Conservation (phyloP, 2,797 vertebrate species). For the Gila robusta region DNA sequence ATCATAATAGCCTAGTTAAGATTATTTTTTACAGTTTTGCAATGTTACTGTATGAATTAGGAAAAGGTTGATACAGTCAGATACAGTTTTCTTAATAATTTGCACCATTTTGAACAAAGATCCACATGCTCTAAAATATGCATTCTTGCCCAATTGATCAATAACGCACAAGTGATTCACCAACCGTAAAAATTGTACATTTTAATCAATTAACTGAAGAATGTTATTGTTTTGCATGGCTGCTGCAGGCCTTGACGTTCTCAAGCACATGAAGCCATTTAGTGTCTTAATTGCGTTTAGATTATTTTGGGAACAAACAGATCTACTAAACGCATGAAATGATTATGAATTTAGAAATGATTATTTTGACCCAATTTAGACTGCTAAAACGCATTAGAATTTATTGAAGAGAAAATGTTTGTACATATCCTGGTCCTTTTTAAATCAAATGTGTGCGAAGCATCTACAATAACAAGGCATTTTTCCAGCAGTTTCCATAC, state of each 20-base stretch:
- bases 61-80: not conserved
- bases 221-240: not conserved
- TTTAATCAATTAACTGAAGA: not conserved
- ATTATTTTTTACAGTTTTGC: not conserved
- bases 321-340: not conserved
- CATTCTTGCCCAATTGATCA: not conserved
- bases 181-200: not conserved
- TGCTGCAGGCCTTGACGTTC: not conserved
- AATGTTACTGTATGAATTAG: not conserved
- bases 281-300: not conserved
- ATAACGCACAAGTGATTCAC: not conserved
- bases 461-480: not conserved
- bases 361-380: not conserved
- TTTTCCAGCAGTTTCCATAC: slow-evolving; percentile 17
- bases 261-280: not conserved
- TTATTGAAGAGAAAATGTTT: not conserved
- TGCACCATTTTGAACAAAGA: not conserved
- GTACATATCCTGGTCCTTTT: not conserved
- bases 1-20: not conserved
- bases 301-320: not conserved
- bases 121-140: not conserved
- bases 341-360: not conserved
- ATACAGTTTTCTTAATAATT: not conserved
- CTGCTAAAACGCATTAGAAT: not conserved
- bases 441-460: not conserved